Percentiles rank a stretch among this genome's conserved stretches.
Evolutionary conservation across 2,113 vertebrate genomes (phyloP).

Genomic region (Mionectes macconnelli): DNA sequence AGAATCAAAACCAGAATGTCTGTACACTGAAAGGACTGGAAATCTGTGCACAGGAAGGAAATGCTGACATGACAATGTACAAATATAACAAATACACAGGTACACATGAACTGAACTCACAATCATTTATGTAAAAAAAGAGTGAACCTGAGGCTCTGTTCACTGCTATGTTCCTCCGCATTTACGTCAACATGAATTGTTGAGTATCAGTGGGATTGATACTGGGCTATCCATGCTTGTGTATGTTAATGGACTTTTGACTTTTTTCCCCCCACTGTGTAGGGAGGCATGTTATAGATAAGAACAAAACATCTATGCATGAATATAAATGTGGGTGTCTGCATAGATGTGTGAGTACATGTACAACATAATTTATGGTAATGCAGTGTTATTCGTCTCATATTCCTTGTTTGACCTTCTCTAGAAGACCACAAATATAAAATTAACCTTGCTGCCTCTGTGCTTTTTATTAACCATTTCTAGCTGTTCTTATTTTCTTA

Average conservation of each 20-base stretch:
- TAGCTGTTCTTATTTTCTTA: background rate
- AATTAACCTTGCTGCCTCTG: background rate
- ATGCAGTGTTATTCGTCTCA: background rate
- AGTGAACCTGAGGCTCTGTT: background rate
- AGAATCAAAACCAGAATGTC: background rate
- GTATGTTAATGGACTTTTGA: background rate
- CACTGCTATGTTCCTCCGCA: background rate
- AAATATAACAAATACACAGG: background rate
- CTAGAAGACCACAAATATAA: conserved; percentile 14
- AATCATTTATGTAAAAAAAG: background rate
- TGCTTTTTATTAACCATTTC: conserved; percentile 1
- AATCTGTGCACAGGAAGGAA: background rate
- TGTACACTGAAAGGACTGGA: background rate
- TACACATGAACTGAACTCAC: background rate
- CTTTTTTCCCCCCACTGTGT: rapidly evolving
- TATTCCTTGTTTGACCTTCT: background rate
- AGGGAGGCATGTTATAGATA: background rate
- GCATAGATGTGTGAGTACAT: background rate
- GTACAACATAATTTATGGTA: background rate
- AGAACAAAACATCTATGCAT: background rate
- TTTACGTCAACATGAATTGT: background rate
- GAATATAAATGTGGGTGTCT: background rate
- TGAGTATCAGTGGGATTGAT: background rate
- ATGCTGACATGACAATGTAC: background rate
- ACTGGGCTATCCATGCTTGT: background rate